Percentiles rank a stretch among this genome's conserved stretches.
These are phyloP conservation scores for Escarpia spicata DNA, from an alignment of 2,888 invertebrate genomes.

Conservation along the genomic window DNA sequence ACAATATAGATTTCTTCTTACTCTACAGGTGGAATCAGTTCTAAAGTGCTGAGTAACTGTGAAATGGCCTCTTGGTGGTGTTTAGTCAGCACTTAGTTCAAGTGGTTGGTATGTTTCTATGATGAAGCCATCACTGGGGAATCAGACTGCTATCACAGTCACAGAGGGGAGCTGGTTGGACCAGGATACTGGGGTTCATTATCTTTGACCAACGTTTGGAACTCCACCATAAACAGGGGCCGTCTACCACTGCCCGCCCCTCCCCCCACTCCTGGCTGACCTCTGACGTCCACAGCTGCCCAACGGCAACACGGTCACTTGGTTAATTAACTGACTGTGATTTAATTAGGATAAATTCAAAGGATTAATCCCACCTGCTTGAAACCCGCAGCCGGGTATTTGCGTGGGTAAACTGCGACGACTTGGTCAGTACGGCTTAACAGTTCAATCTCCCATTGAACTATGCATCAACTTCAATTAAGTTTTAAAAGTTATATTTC, in stretches of 20 bases:
- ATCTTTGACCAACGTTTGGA: not conserved
- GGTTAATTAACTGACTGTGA: not conserved
- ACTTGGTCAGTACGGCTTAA: not conserved
- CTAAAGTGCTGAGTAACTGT: not conserved
- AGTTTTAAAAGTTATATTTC: not conserved
- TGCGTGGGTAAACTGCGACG: not conserved
- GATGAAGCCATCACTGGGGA: not conserved
- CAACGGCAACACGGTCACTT: not conserved
- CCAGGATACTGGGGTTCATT: not conserved
- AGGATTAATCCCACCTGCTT: not conserved
- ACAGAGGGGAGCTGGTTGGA: no score
- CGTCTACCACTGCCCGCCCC: not conserved
- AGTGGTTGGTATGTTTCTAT: not conserved
- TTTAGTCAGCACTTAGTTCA: not conserved
- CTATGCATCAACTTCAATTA: not conserved
- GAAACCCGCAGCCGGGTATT: not conserved
- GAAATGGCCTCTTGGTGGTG: not conserved
- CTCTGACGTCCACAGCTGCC: not conserved
- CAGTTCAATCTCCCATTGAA: not conserved
- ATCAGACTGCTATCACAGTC: not conserved
- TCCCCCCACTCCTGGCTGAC: not conserved
- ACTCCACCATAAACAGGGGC: not conserved
- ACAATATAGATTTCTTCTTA: not conserved
- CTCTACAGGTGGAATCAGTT: not conserved
- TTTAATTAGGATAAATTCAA: not conserved